These are phyloP conservation scores for Avahi laniger DNA, from an alignment of 2,797 vertebrate genomes.

Conservation along the genomic window DNA sequence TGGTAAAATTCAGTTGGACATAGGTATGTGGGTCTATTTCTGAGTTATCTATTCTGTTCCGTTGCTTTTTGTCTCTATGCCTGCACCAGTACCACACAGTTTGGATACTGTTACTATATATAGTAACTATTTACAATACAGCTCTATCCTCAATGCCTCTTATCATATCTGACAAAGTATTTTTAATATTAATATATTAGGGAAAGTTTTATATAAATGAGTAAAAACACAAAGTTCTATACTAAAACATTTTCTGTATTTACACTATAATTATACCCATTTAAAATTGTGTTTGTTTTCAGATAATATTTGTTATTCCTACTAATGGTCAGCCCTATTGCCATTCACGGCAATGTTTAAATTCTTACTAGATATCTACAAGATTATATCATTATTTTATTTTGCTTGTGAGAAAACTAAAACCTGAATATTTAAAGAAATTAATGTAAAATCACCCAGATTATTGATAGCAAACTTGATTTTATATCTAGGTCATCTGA, in stretches of 20 bases:
- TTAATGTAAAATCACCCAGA: background rate
- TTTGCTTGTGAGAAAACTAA: background rate
- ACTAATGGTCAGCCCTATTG: background rate
- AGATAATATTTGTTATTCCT: background rate
- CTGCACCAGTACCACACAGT: background rate
- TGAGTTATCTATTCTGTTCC: background rate
- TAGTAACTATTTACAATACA: background rate
- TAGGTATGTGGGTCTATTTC: background rate
- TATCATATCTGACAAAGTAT: background rate
- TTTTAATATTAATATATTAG: background rate
- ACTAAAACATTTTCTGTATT: background rate
- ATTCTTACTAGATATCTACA: background rate
- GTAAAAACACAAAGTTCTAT: background rate
- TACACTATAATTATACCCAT: background rate
- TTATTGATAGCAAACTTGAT: background rate
- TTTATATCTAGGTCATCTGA: background rate
- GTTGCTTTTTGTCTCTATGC: background rate
- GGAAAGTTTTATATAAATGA: background rate
- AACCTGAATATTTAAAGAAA: background rate
- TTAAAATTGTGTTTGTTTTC: background rate
- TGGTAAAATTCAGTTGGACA: background rate
- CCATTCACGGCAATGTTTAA: background rate
- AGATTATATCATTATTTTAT: background rate
- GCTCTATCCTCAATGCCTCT: background rate
- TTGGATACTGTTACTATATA: background rate